Evolutionary conservation across 2,797 vertebrate genomes (phyloP).

Genomic region (Alauda arvensis): DNA sequence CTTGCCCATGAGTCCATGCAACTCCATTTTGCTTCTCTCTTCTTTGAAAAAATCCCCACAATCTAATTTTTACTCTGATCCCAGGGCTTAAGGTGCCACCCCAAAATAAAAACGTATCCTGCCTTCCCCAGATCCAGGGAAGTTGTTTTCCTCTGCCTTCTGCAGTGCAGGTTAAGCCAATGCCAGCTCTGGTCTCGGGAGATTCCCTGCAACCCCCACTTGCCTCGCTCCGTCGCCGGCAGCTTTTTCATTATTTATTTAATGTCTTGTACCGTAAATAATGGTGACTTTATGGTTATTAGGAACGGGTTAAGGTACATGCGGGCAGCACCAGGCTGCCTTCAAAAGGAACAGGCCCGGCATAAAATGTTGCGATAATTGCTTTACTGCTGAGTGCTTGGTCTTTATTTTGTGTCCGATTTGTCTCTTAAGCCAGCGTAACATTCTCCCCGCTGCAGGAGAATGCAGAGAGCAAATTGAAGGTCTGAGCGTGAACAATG

Average conservation of each 20-base stretch:
- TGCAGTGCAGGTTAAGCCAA: conserved; percentile 55
- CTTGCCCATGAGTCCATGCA: background rate
- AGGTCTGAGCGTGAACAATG: conserved; percentile 99
- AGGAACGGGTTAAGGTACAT: conserved; percentile 97
- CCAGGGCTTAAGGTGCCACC: background rate
- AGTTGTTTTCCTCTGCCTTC: conserved; percentile 34
- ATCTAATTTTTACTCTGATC: conserved; percentile 16
- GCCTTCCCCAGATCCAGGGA: background rate
- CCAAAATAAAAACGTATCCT: conserved; percentile 24
- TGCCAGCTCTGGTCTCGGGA: conserved; percentile 52
- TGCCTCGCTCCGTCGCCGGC: conserved; percentile 64
- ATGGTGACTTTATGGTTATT: conserved; percentile 99
- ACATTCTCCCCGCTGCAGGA: conserved; percentile 97
- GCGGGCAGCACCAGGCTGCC: conserved; percentile 83
- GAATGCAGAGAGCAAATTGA: conserved; percentile 99
- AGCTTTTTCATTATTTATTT: conserved; percentile 86
- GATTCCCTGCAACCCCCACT: conserved; percentile 63
- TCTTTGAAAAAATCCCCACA: background rate
- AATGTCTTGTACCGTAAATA: conserved; percentile 99
- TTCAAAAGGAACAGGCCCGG: conserved; percentile 90
- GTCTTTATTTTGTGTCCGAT: conserved; percentile 95
- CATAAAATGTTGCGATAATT: conserved; percentile 99
- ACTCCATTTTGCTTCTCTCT: background rate
- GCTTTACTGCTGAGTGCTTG: conserved; percentile 97
- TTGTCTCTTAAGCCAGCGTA: conserved; percentile 99